A percentile compares a stretch with the other conserved stretches of the same genome.
phyloP scores from a whole-genome alignment of 2,888 invertebrate genomes.

The Byasa hedistus region DNA sequence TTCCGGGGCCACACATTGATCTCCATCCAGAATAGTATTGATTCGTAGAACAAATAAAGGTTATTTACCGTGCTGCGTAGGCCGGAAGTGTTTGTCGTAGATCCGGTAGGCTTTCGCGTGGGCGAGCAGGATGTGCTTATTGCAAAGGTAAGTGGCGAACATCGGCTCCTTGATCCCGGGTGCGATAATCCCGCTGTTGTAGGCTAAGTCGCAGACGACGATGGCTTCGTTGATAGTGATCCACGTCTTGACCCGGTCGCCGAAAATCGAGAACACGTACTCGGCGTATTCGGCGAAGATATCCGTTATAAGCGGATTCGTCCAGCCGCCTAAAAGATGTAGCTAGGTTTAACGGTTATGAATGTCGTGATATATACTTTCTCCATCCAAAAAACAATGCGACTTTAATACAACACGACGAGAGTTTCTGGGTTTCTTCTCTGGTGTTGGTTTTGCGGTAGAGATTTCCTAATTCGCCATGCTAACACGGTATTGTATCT shows the following conservation, averaged over 20 bases:
- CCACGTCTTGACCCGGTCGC: slow-evolving; percentile 80
- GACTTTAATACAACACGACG: background rate
- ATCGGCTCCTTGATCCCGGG: slow-evolving; percentile 43
- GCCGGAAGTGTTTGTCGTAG: slow-evolving; percentile 15
- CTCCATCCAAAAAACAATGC: background rate
- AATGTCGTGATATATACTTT: background rate
- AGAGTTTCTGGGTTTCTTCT: too few species aligned
- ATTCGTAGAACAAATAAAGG: too few species aligned
- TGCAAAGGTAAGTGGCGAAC: slow-evolving; percentile 16
- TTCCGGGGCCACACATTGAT: too few species aligned
- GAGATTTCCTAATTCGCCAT: background rate
- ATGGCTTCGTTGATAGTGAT: slow-evolving; percentile 81
- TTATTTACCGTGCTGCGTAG: slow-evolving; percentile 17
- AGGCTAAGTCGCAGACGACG: slow-evolving; percentile 51
- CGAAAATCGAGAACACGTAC: slow-evolving; percentile 69
- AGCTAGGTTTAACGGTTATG: background rate
- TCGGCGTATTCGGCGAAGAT: slow-evolving; percentile 33
- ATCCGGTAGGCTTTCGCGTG: slow-evolving; percentile 27
- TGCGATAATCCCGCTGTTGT: slow-evolving; percentile 50
- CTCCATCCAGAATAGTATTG: too few species aligned
- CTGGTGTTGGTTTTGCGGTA: too few species aligned
- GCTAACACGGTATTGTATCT: background rate
- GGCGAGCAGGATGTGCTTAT: slow-evolving; percentile 21
- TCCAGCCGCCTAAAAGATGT: slow-evolving; percentile 77
- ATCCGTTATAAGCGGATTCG: slow-evolving; percentile 76